Conservation (phyloP, 2,888 invertebrate genomes). For the Caenorhabditis wallacei region DNA sequence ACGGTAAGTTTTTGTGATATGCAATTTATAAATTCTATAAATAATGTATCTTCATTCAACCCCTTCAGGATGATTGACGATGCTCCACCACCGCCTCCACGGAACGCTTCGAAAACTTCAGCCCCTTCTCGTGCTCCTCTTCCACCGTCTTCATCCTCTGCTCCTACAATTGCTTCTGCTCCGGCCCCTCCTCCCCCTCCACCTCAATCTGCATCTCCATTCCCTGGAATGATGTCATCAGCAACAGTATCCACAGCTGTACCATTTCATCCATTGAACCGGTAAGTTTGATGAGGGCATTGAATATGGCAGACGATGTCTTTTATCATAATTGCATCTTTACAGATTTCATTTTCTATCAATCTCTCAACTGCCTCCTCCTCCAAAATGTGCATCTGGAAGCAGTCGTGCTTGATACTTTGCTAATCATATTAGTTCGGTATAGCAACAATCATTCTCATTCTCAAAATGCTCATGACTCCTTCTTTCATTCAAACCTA, state of each 20-base stretch:
- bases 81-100: constrained; percentile 70
- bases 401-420: constrained; percentile 24
- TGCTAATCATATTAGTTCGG: neutral
- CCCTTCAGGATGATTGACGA: constrained; percentile 55
- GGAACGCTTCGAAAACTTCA: constrained; percentile 64
- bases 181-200: constrained; percentile 57
- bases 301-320: too few species aligned
- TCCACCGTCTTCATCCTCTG: constrained; percentile 48
- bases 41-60: neutral
- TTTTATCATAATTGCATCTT: too few species aligned
- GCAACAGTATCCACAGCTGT: constrained; percentile 39
- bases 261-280: constrained; percentile 55
- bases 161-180: constrained; percentile 8
- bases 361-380: constrained; percentile 70
- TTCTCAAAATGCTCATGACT: constrained; percentile 41
- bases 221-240: constrained; percentile 43
- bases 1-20: neutral
- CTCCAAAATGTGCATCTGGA: constrained; percentile 54
- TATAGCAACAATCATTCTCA: neutral
- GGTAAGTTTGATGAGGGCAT: constrained; percentile 8
- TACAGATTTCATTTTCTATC: constrained; percentile 72
- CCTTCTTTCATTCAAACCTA: constrained; percentile 1
- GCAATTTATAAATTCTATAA: neutral
- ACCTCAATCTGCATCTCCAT: constrained; percentile 42
- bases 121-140: constrained; percentile 37